Evolutionary conservation across 2,888 invertebrate species (phyloP).

Genomic region (Onthophagus sagittarius): DNA sequence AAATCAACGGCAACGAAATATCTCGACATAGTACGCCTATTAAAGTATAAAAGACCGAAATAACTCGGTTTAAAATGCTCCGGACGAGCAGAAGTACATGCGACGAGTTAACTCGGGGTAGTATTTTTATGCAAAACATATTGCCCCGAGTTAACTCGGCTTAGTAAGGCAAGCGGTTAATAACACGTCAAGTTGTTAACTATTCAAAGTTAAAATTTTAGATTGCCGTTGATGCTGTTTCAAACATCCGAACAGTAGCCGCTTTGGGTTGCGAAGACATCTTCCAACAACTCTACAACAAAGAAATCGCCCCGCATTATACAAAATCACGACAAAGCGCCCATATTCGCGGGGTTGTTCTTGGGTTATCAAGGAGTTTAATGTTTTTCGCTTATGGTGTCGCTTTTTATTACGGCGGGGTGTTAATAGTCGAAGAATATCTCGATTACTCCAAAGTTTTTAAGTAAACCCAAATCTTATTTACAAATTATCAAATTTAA

Average conservation of each 20-base stretch:
- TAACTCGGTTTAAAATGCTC: too few relatives aligned
- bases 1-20: too few relatives aligned
- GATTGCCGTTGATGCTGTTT: conserved; percentile 68
- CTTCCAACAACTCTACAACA: conserved; percentile 59
- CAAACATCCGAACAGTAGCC: conserved; percentile 68
- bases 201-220: conserved; percentile 34
- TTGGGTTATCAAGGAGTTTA: conserved; percentile 62
- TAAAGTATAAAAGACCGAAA: too few relatives aligned
- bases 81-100: too few relatives aligned
- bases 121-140: too few relatives aligned
- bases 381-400: conserved; percentile 52
- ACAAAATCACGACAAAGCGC: conserved; percentile 54
- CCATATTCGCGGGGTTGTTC: conserved; percentile 62
- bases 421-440: conserved; percentile 58
- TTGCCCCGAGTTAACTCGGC: too few relatives aligned
- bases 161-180: too few relatives aligned
- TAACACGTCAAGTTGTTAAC: too few relatives aligned
- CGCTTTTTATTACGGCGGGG: conserved; percentile 66
- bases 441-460: conserved; percentile 60
- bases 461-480: conserved; percentile 57
- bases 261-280: conserved; percentile 63
- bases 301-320: conserved; percentile 56
- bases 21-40: too few relatives aligned
- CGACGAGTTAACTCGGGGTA: too few relatives aligned
- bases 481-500: background rate